Evolutionary conservation across 2,113 vertebrate species (phyloP).

Genomic region (Prunella fulvescens): DNA sequence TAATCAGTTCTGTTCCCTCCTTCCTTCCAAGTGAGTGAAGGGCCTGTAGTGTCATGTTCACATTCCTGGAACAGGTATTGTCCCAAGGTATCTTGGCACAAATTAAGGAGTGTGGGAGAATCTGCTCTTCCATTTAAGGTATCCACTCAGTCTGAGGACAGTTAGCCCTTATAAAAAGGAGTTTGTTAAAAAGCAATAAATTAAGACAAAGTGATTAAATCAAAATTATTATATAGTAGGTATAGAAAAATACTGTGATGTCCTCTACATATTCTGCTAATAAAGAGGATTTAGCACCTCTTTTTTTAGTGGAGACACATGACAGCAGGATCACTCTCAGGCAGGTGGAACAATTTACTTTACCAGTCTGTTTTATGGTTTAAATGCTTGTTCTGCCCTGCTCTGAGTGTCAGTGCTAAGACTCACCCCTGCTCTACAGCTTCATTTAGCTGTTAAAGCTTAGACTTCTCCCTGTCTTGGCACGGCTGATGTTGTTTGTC

Average conservation of each 20-base stretch:
- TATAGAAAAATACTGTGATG: background rate
- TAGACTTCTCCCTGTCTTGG: background rate
- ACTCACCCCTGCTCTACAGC: background rate
- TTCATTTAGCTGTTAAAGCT: background rate
- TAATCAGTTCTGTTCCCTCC: background rate
- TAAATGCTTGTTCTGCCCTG: background rate
- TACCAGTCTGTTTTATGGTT: background rate
- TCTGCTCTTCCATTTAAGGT: background rate
- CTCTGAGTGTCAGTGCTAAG: background rate
- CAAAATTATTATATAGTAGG: background rate
- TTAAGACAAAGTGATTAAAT: background rate
- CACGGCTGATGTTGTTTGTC: background rate
- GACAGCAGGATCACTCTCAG: background rate
- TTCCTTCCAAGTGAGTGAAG: background rate
- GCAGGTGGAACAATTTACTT: background rate
- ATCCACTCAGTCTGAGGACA: background rate
- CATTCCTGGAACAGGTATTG: background rate
- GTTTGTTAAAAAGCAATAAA: background rate
- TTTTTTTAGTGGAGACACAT: background rate
- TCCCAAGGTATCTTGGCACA: background rate
- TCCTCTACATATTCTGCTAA: background rate
- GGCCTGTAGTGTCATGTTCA: background rate
- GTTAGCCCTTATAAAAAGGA: background rate
- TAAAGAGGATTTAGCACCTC: background rate
- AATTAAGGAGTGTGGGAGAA: background rate